phyloP scores from a whole-genome alignment of 2,888 invertebrate genomes.

The Drosophila anomalipes region DNA sequence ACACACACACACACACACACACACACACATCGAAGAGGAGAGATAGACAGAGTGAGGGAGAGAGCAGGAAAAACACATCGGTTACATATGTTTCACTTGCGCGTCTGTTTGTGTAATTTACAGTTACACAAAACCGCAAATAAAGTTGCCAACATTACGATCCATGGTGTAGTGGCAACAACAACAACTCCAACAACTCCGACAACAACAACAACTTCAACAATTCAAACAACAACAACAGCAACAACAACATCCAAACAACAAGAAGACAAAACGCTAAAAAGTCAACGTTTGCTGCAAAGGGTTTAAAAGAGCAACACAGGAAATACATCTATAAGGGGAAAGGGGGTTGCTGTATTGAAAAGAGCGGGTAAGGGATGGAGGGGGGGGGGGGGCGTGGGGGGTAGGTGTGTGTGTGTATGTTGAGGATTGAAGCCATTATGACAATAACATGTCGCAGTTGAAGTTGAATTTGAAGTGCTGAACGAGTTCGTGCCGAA shows the following conservation, averaged over 20 bases:
- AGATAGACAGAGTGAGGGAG: background rate
- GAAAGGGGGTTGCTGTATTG: background rate
- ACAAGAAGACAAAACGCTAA: conserved; percentile 74
- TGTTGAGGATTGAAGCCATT: conserved; percentile 41
- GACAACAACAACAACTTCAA: conserved; percentile 28
- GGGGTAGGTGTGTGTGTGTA: background rate
- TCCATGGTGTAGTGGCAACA: conserved; percentile 15
- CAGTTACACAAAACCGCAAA: conserved; percentile 78
- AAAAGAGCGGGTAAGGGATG: background rate
- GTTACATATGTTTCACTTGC: conserved; percentile 77
- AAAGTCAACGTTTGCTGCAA: conserved; percentile 68
- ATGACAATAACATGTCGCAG: conserved; percentile 78
- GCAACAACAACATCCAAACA: conserved; percentile 29
- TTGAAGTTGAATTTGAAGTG: conserved; percentile 62
- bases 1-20: conserved; percentile 14
- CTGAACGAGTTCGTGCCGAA: conserved; percentile 50
- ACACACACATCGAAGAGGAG: conserved; percentile 8
- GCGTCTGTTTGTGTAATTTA: conserved; percentile 78
- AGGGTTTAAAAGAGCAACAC: conserved; percentile 50
- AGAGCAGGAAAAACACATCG: conserved; percentile 46
- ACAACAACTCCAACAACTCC: conserved; percentile 5
- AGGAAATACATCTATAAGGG: conserved; percentile 12
- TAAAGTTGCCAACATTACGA: conserved; percentile 76
- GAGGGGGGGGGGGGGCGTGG: background rate
- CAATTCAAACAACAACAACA: background rate